These are phyloP conservation scores for Neoitamus cyanurus DNA, from an alignment of 2,888 invertebrate genomes.

Conservation along the genomic window DNA sequence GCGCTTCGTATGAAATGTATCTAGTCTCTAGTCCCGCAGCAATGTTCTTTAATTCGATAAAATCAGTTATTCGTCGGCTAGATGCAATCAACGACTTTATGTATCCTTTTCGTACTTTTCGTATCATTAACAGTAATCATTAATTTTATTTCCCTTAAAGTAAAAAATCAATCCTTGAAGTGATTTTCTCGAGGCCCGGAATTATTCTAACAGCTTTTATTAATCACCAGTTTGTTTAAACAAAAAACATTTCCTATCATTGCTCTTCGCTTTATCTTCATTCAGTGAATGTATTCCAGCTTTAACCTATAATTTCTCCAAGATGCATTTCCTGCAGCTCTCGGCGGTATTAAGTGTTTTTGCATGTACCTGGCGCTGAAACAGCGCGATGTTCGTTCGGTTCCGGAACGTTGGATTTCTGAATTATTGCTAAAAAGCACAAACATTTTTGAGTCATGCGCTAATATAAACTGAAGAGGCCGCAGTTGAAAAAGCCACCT, in stretches of 20 bases:
- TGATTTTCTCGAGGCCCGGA: not conserved
- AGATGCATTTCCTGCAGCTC: slow-evolving; percentile 21
- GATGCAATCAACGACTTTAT: not conserved
- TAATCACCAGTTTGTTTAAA: not conserved
- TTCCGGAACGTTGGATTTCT: not conserved
- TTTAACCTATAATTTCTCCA: slow-evolving; percentile 19
- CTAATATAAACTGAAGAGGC: not conserved
- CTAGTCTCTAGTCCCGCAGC: not conserved
- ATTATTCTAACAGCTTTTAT: not conserved
- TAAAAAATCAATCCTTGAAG: not conserved
- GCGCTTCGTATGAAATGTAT: not conserved
- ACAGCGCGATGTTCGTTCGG: not conserved
- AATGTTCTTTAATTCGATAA: slow-evolving; percentile 36
- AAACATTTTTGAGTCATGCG: not conserved
- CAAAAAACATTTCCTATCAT: slow-evolving; percentile 3
- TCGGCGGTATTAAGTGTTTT: not conserved
- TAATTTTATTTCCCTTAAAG: not conserved
- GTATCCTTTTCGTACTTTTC: not conserved
- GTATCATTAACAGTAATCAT: not conserved
- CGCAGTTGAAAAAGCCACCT: too few species aligned
- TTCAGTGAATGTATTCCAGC: not conserved
- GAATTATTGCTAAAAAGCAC: not conserved
- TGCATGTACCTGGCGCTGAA: not conserved
- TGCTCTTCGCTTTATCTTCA: slow-evolving; percentile 6
- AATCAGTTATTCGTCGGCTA: slow-evolving; percentile 21